Evolutionary conservation across 2,888 invertebrate genomes (phyloP).

Genomic region (Thyatira batis): DNA sequence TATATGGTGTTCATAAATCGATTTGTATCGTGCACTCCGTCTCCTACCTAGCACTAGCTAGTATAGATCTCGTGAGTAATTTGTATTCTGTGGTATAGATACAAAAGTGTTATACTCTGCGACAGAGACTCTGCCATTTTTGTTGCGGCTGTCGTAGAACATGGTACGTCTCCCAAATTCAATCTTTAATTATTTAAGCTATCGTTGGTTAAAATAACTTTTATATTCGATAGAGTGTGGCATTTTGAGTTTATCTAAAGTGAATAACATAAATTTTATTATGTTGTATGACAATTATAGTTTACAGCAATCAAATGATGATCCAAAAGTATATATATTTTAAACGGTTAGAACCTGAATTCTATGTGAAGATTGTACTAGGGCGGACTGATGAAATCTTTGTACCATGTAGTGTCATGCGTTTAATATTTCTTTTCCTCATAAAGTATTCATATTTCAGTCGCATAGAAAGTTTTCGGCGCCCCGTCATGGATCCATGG

Average conservation of each 20-base stretch:
- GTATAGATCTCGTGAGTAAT: no score
- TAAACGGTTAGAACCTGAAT: conserved; percentile 87
- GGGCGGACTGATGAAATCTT: conserved; percentile 86
- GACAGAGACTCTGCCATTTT: conserved; percentile 66
- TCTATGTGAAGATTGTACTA: conserved; percentile 86
- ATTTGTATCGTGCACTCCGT: no score
- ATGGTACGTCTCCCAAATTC: conserved; percentile 56
- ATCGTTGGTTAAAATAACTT: conserved; percentile 12
- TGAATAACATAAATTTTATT: no score
- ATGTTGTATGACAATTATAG: no score
- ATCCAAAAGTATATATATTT: conserved; percentile 80
- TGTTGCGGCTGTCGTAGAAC: conserved; percentile 63
- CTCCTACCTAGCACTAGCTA: no score
- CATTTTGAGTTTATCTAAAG: no score
- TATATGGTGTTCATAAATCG: no score
- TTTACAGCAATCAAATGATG: conserved; percentile 83
- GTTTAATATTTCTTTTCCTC: neutral
- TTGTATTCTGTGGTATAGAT: no score
- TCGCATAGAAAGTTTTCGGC: conserved; percentile 99
- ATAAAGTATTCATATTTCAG: conserved; percentile 80
- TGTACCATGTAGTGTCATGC: neutral
- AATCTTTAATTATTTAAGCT: conserved; percentile 14
- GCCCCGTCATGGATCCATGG: conserved; percentile 99
- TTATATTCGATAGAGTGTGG: no score
- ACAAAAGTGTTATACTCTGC: no score